Percentiles rank a stretch among this genome's conserved stretches.
phyloP scores from a whole-genome alignment of 2,888 invertebrate genomes.

The Cephonodes hylas region DNA sequence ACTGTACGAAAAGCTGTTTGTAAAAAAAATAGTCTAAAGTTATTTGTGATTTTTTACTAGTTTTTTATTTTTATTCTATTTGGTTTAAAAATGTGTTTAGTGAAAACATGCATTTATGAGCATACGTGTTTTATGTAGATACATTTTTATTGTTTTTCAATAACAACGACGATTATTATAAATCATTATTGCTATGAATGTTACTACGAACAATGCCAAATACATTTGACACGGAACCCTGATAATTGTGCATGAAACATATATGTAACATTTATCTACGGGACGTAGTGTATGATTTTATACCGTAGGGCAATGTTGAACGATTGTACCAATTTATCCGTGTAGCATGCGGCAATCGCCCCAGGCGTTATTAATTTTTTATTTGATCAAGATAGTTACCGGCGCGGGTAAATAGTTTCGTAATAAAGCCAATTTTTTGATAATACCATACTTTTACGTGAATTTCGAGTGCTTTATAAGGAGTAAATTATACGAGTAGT shows the following conservation, averaged over 20 bases:
- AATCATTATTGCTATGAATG: too few relatives aligned
- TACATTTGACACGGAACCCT: not conserved
- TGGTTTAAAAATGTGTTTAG: too few relatives aligned
- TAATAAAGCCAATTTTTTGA: slow-evolving; percentile 79
- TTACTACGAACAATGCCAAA: too few relatives aligned
- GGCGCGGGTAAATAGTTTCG: slow-evolving; percentile 61
- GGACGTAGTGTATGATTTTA: slow-evolving; percentile 38
- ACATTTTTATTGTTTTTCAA: too few relatives aligned
- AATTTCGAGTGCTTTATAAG: slow-evolving; percentile 56
- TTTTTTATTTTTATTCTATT: too few relatives aligned
- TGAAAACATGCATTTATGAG: not conserved
- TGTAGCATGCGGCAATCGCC: slow-evolving; percentile 59
- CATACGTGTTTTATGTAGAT: too few relatives aligned
- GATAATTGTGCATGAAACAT: not conserved
- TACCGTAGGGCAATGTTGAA: slow-evolving; percentile 42
- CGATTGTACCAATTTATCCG: slow-evolving; percentile 68
- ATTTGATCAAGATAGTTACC: slow-evolving; percentile 73
- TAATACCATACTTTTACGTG: slow-evolving; percentile 57
- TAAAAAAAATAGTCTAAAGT: slow-evolving; percentile 37
- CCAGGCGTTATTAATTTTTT: slow-evolving; percentile 64
- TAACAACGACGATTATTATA: too few relatives aligned
- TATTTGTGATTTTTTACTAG: too few relatives aligned
- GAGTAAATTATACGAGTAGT: slow-evolving; percentile 63
- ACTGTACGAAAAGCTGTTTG: slow-evolving; percentile 1
- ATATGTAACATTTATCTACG: not conserved